Evolutionary conservation across 2,113 vertebrate species (phyloP).

Genomic region (Gila orcuttii): DNA sequence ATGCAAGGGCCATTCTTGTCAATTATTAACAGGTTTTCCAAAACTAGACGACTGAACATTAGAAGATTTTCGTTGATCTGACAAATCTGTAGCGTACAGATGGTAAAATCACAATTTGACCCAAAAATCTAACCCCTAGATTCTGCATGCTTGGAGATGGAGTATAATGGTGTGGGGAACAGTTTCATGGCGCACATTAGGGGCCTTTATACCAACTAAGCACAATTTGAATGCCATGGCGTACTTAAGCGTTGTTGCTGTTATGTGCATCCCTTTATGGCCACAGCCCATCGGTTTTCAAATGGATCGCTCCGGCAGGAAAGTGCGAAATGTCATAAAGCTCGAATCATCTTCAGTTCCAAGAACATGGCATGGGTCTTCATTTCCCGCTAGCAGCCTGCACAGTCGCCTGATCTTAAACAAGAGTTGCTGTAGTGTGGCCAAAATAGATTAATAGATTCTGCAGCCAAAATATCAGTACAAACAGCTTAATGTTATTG

Average conservation of each 20-base stretch:
- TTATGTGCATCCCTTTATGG: conserved; percentile 37
- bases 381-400: not conserved
- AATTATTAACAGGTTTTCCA: conserved; percentile 8
- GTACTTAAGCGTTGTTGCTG: conserved; percentile 25
- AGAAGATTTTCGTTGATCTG: not conserved
- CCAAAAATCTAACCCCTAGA: not conserved
- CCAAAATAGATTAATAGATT: conserved; percentile 3
- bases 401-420: conserved; percentile 4
- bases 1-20: not conserved
- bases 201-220: conserved; percentile 37
- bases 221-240: conserved; percentile 14
- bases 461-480: conserved; percentile 15
- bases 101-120: conserved; percentile 19
- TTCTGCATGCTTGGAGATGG: not conserved
- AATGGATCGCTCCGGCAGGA: conserved; percentile 22
- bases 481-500: not conserved
- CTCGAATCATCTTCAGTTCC: conserved; percentile 1
- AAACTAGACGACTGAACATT: not conserved
- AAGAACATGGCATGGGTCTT: conserved; percentile 21
- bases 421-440: not conserved
- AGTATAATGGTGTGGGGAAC: conserved; percentile 16
- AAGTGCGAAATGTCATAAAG: conserved; percentile 22
- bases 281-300: conserved; percentile 25
- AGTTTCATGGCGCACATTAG: not conserved
- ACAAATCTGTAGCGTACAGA: not conserved